phyloP scores from a whole-genome alignment of 1,140 invertebrate species.

The Ptiloglossa arizonensis region DNA sequence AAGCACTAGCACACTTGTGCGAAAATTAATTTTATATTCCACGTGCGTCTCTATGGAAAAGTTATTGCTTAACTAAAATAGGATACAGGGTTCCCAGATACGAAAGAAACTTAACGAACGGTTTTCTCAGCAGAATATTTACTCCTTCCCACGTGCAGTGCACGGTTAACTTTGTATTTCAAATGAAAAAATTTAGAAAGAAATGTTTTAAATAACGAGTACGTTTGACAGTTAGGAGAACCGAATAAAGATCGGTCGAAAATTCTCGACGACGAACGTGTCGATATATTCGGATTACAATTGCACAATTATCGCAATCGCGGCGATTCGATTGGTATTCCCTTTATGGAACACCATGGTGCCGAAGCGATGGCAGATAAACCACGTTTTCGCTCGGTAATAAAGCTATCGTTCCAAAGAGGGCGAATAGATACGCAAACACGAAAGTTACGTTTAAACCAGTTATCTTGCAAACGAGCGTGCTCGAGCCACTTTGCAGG shows the following conservation, averaged over 20 bases:
- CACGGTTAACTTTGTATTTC: too few relatives aligned
- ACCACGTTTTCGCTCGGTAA: background rate
- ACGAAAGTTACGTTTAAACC: slow-evolving; percentile 16
- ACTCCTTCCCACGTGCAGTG: too few relatives aligned
- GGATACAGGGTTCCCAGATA: too few relatives aligned
- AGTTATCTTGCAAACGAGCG: slow-evolving; percentile 29
- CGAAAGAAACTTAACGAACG: too few relatives aligned
- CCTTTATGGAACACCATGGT: background rate
- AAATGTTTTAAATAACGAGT: too few relatives aligned
- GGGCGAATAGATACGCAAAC: background rate
- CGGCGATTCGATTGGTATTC: background rate
- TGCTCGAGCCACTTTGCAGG: slow-evolving; percentile 71
- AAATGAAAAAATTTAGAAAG: too few relatives aligned
- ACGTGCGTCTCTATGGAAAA: too few relatives aligned
- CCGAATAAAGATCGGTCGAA: background rate
- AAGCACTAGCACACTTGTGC: too few relatives aligned
- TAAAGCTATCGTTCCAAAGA: background rate
- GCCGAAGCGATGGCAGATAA: slow-evolving; percentile 17
- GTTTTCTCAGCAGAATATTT: too few relatives aligned
- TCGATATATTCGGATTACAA: background rate
- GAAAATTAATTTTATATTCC: too few relatives aligned
- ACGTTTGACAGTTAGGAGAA: too few relatives aligned
- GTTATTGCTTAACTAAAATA: too few relatives aligned
- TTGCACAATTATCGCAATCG: background rate
- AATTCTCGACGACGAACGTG: background rate